These are phyloP conservation scores for Eonycteris spelaea DNA, from an alignment of 2,113 vertebrate species.

Conservation along the genomic window DNA sequence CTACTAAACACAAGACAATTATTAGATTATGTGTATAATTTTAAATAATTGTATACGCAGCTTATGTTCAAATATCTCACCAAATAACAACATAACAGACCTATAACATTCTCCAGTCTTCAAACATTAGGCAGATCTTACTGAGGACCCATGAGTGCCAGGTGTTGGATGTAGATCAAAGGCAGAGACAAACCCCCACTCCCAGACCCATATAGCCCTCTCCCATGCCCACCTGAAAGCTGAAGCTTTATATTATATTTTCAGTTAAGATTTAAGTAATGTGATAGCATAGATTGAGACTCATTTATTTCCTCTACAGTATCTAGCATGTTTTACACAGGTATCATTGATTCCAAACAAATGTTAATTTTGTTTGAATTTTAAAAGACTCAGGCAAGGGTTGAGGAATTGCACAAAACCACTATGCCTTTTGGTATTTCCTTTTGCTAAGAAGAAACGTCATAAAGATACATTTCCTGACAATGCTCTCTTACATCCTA, in stretches of 20 bases:
- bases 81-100: neutral
- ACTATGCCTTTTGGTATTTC: neutral
- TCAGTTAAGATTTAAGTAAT: neutral
- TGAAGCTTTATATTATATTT: neutral
- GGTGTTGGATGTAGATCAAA: fast-evolving
- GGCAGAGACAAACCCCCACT: neutral
- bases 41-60: neutral
- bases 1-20: neutral
- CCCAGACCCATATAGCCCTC: neutral
- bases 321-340: neutral
- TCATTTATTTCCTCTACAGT: neutral
- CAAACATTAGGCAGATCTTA: neutral
- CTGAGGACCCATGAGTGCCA: fast-evolving
- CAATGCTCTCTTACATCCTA: neutral
- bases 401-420: neutral
- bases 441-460: neutral
- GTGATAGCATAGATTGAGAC: neutral
- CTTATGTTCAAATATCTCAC: neutral
- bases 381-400: neutral
- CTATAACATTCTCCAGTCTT: neutral
- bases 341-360: neutral
- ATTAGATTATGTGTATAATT: neutral
- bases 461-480: neutral
- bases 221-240: neutral
- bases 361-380: constrained; percentile 26